Conservation (phyloP, 2,797 vertebrate species). For the Platalea minor region DNA sequence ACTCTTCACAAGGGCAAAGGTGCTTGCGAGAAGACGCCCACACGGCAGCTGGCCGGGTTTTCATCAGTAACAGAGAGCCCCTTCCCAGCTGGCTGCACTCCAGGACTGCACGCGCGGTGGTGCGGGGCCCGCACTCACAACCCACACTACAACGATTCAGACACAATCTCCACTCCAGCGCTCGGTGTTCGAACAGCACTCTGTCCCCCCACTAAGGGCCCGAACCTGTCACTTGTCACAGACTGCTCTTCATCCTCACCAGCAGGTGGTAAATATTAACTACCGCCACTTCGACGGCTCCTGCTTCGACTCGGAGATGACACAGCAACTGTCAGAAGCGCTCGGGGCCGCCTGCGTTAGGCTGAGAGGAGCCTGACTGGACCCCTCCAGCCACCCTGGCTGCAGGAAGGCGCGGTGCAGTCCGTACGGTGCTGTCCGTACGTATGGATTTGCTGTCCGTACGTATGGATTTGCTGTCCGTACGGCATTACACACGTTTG, state of each 20-base stretch:
- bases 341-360: accelerated
- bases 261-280: background rate
- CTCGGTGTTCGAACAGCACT: background rate
- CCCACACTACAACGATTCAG: background rate
- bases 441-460: accelerated
- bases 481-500: too few species aligned
- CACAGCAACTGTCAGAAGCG: background rate
- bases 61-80: too few species aligned
- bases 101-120: accelerated
- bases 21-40: too few species aligned
- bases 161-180: background rate
- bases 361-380: background rate
- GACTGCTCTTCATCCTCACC: background rate
- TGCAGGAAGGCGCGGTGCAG: accelerated
- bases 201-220: too few species aligned
- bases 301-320: background rate
- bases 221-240: accelerated
- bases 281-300: accelerated
- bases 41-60: accelerated
- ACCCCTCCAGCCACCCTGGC: background rate
- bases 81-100: accelerated
- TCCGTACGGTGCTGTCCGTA: accelerated
- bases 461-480: too few species aligned
- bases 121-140: background rate
- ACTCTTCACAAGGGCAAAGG: background rate